phyloP scores from a whole-genome alignment of 2,113 vertebrate species.

The Oplegnathus fasciatus region DNA sequence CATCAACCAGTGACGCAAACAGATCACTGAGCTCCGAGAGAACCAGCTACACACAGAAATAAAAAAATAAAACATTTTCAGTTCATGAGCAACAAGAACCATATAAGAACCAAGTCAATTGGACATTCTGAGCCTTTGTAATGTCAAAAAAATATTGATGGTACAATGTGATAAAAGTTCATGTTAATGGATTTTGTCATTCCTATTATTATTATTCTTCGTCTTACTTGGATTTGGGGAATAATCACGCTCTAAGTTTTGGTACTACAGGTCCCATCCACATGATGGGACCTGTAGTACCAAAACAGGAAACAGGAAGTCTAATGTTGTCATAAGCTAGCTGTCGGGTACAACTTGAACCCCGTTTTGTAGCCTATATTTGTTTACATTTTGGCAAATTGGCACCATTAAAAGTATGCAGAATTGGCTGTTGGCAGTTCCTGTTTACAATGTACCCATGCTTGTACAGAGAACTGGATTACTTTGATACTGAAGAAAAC shows the following conservation, averaged over 20 bases:
- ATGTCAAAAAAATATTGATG: no score
- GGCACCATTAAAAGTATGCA: not conserved
- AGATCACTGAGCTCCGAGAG: slow-evolving; percentile 83
- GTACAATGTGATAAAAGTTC: not conserved
- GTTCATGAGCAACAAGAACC: not conserved
- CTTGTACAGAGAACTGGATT: not conserved
- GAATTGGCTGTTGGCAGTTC: not conserved
- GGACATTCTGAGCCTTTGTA: no score
- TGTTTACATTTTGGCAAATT: not conserved
- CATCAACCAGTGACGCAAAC: slow-evolving; percentile 83
- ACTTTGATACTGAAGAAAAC: not conserved
- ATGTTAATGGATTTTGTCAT: no score
- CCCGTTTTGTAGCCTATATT: not conserved
- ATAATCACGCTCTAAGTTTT: not conserved
- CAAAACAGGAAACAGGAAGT: no score
- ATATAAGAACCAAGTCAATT: no score
- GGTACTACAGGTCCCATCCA: not conserved
- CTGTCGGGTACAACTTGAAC: not conserved
- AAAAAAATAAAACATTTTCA: not conserved
- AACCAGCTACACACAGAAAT: slow-evolving; percentile 57
- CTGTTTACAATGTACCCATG: not conserved
- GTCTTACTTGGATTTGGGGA: not conserved
- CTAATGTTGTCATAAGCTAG: not conserved
- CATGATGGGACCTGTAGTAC: no score
- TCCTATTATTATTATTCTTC: not conserved